Base-by-base conservation (phyloP, 2,888 invertebrate species). In the Zygaena filipendulae region DNA sequence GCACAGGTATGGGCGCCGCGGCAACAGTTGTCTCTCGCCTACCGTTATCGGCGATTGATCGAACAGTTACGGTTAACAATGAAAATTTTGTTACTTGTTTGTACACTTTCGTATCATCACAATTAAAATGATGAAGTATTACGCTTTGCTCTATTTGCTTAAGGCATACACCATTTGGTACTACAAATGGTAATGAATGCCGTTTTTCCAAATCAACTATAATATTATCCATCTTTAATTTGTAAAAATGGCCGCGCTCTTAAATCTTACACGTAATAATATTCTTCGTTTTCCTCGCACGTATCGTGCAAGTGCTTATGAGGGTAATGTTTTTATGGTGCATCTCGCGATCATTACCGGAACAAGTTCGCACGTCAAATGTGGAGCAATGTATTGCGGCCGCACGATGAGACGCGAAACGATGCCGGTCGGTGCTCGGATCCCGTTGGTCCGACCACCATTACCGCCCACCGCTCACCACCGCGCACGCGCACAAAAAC, bases 391-490 rank as follows among this genome's bases (percentile, higher is more conserved):
- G 64, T 68, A 71, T 72, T 64, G 69, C 71, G 72, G 70, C 62
- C 70, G 59, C 62, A 60, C 64, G 70, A 68, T 71, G 70, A 68
- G 71, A 70, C 68, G 68, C 67, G 64, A 72, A 72, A 69, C 63
- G 69, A 70, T 71, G 75, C 61, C 68, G 64, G 59, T 45, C n/a
- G n/a, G n/a, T n/a, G 7, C 16, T 4, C 16, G 16, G 7, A 16
- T 16, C 16, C 16, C 16, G 16, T 16, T 16, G 16, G 4, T 4
- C 4, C 16, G 58, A 61, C 64, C 62, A 58, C 55, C 64, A 71
- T 74, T 70, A 75, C 75, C 75, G 75, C 75, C 70, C 60, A 60
- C 56, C 63, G 69, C 71, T 68, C 71, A 61, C 70, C 55, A 72
- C 49, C 49, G 62, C 66, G 63, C 67, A 67, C 61, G 63, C 67